phyloP scores from a whole-genome alignment of 2,113 vertebrate genomes.

The Scytalopus superciliaris region DNA sequence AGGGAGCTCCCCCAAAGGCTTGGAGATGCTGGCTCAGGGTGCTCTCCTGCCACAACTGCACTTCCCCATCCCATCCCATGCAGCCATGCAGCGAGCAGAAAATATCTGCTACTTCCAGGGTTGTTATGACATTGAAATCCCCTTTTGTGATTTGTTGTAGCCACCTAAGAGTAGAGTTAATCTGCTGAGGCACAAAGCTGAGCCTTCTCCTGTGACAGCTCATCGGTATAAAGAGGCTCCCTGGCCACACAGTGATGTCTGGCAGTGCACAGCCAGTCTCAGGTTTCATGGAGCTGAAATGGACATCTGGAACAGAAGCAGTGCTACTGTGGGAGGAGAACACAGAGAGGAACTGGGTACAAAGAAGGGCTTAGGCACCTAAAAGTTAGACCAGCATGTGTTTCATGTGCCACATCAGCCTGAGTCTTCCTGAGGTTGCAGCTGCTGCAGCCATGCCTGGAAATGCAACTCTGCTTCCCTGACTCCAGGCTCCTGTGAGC shows the following conservation, averaged over 20 bases:
- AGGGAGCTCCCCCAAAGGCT: neutral
- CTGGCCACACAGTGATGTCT: rapidly evolving
- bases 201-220: neutral
- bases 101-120: neutral
- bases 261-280: neutral
- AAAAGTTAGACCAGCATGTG: rapidly evolving
- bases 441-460: rapidly evolving
- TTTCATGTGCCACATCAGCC: neutral
- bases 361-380: neutral
- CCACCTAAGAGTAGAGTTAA: neutral
- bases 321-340: neutral
- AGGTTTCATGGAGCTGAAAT: rapidly evolving
- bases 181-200: neutral
- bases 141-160: neutral
- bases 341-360: neutral
- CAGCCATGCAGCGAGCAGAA: rapidly evolving
- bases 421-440: neutral
- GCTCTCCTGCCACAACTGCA: rapidly evolving
- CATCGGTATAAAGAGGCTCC: rapidly evolving
- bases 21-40: neutral
- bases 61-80: rapidly evolving
- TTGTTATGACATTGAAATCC: slow-evolving; percentile 1
- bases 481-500: neutral
- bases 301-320: neutral
- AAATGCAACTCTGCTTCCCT: neutral